Percentiles rank a stretch among this genome's conserved stretches.
phyloP scores from a whole-genome alignment of 2,797 vertebrate genomes.

The Sebastiscus albofasciatus region DNA sequence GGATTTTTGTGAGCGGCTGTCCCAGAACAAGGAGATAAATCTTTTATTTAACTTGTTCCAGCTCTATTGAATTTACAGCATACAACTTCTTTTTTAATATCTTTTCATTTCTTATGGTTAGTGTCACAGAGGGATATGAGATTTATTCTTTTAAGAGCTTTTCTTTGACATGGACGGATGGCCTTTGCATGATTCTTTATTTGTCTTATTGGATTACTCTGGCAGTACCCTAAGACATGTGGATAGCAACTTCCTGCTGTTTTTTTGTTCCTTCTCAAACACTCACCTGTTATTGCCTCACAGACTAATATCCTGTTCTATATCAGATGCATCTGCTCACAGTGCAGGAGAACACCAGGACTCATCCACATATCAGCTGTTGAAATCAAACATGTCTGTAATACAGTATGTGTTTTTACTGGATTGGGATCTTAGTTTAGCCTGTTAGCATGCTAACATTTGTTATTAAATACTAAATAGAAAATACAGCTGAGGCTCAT shows the following conservation, averaged over 20 bases:
- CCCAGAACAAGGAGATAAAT: background rate
- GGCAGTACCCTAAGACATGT: background rate
- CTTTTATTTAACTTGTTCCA: slow-evolving; percentile 5
- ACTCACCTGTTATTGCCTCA: slow-evolving; percentile 8
- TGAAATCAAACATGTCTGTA: background rate
- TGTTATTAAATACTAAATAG: background rate
- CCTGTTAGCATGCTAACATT: background rate
- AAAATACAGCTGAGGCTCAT: background rate
- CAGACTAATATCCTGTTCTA: slow-evolving; percentile 29
- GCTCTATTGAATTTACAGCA: slow-evolving; percentile 4
- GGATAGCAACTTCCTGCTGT: background rate
- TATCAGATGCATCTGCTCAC: background rate
- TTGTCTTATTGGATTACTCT: background rate
- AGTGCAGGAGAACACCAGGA: background rate
- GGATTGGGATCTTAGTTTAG: background rate
- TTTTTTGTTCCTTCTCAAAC: background rate
- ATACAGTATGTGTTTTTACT: background rate
- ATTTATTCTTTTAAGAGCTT: background rate
- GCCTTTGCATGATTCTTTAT: background rate
- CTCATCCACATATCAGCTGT: background rate
- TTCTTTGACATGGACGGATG: background rate
- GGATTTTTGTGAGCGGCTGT: background rate
- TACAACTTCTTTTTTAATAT: background rate
- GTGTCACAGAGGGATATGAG: background rate
- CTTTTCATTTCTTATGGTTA: slow-evolving; percentile 1